A percentile compares a stretch with the other conserved stretches of the same genome.
These are phyloP conservation scores for Drosophila anceps DNA, from an alignment of 2,888 invertebrate genomes.

Conservation along the genomic window DNA sequence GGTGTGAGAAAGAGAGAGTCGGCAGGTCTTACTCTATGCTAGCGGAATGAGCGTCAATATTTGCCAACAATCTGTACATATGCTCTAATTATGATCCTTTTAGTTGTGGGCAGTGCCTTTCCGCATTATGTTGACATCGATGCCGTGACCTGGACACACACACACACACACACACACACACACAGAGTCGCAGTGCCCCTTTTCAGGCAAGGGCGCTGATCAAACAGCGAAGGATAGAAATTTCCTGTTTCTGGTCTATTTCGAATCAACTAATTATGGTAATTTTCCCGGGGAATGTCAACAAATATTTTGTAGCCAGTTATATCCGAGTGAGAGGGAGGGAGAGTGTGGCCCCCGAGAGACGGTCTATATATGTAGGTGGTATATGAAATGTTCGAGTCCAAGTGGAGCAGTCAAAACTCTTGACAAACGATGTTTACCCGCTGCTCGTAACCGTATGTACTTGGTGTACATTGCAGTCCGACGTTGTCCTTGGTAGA, in stretches of 20 bases:
- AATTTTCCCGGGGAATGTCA: constrained; percentile 83
- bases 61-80: constrained; percentile 81
- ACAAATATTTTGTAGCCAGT: constrained; percentile 79
- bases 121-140: constrained; percentile 67
- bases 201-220: constrained; percentile 37
- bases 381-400: background rate
- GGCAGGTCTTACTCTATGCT: background rate
- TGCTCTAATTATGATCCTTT: constrained; percentile 83
- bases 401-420: constrained; percentile 66
- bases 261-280: constrained; percentile 83
- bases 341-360: constrained; percentile 12
- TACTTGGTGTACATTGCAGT: constrained; percentile 44
- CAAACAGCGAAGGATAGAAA: constrained; percentile 62
- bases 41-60: constrained; percentile 62
- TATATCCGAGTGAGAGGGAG: constrained; percentile 31
- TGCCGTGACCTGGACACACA: constrained; percentile 50
- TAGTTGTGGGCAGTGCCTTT: constrained; percentile 64
- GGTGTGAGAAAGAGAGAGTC: background rate
- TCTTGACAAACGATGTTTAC: constrained; percentile 81
- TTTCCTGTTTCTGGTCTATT: constrained; percentile 61
- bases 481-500: constrained; percentile 54
- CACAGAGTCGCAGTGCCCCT: background rate
- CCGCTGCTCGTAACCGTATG: constrained; percentile 51
- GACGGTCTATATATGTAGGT: background rate
- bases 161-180: constrained; percentile 20